phyloP scores from a whole-genome alignment of 2,888 invertebrate genomes.

The Flexamia atlantica region DNA sequence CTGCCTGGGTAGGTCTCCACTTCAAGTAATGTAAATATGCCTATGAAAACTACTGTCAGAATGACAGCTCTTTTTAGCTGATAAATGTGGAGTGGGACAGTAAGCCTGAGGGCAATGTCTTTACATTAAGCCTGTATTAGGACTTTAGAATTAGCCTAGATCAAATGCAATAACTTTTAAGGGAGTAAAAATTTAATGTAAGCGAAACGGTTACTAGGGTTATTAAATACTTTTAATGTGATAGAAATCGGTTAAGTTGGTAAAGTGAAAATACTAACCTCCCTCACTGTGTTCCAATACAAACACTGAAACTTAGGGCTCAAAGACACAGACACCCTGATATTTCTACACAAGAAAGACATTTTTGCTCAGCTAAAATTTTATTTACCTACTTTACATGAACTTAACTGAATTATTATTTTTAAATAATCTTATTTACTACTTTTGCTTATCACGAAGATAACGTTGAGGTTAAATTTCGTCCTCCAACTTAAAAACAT shows the following conservation, averaged over 20 bases:
- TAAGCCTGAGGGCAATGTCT: no score
- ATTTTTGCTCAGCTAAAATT: background rate
- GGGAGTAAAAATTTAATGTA: no score
- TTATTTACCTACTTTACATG: background rate
- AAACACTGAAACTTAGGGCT: background rate
- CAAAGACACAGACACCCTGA: background rate
- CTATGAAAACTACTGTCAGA: no score
- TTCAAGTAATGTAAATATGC: no score
- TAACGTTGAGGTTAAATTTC: background rate
- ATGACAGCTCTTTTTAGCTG: no score
- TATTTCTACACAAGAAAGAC: conserved; percentile 7
- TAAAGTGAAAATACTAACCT: background rate
- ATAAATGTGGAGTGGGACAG: no score
- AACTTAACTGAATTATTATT: background rate
- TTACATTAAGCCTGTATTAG: no score
- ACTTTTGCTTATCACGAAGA: background rate
- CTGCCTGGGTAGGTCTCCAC: no score
- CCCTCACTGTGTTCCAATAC: background rate
- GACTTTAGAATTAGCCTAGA: no score
- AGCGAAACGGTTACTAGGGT: no score
- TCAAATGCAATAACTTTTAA: no score
- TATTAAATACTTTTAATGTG: no score
- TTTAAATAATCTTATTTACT: conserved; percentile 15
- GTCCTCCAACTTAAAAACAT: background rate
- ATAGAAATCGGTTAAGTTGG: background rate